These are phyloP conservation scores for Phaetusa simplex DNA, from an alignment of 2,113 vertebrate genomes.

Conservation along the genomic window DNA sequence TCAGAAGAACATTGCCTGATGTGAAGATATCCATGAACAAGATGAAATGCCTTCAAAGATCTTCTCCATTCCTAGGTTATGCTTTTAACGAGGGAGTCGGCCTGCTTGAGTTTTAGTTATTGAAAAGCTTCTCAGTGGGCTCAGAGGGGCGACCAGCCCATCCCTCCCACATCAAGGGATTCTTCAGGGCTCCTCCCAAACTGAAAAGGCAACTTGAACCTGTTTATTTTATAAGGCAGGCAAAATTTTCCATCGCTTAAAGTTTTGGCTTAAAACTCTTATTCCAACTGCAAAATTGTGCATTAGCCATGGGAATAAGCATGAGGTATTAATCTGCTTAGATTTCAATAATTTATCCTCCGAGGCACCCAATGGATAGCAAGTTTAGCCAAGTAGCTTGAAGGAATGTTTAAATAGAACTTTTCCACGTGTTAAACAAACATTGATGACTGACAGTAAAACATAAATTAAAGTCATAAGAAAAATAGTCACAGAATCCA, in stretches of 20 bases:
- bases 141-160: not conserved
- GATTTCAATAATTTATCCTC: slow-evolving; percentile 58
- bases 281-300: slow-evolving; percentile 44
- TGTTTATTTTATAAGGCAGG: slow-evolving; percentile 3
- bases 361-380: slow-evolving; percentile 37
- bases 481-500: slow-evolving; percentile 45
- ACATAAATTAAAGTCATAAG: slow-evolving; percentile 36
- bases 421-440: slow-evolving; percentile 46
- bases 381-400: slow-evolving; percentile 52
- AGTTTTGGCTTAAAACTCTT: slow-evolving; percentile 37
- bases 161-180: not conserved
- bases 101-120: not conserved
- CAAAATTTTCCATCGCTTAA: slow-evolving; percentile 23
- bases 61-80: not conserved
- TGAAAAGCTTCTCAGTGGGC: not conserved
- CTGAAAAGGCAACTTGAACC: not conserved
- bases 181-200: not conserved
- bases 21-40: not conserved
- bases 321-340: slow-evolving; percentile 58
- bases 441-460: slow-evolving; percentile 47
- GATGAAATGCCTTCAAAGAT: not conserved
- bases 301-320: slow-evolving; percentile 55
- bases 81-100: not conserved
- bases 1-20: not conserved
- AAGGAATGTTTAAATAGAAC: slow-evolving; percentile 59